Base-by-base conservation (phyloP, 2,113 vertebrate species). In the Thunnus thynnus region DNA sequence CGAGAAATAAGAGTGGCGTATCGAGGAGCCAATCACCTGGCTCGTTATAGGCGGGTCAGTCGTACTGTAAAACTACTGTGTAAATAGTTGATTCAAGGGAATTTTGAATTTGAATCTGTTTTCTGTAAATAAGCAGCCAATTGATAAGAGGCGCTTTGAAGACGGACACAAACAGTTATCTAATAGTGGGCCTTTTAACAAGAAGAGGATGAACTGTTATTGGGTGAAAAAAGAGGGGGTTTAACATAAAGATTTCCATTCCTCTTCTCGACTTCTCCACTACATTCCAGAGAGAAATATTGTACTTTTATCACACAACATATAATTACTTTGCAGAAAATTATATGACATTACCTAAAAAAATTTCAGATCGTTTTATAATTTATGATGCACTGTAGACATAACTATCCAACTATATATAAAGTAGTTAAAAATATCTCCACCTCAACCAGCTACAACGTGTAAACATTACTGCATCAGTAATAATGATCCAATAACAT, bases 71-170 rank as follows among this genome's bases (percentile, higher is more conserved):
- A 61, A 12, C 22, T 48, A 46, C 30, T 56, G 27, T 8, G n/a
- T 41, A 62, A 25, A 32, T 1, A 46, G 8, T 4, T n/a, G 44
- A 4, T 46, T 60, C 3, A 51, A 48, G 55, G 27, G 14, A 14
- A 30, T 87, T 88, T 90, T 84, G 72, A 92, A 93, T 93, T 93
- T 88, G 83, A 89, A 93, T 65, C 22, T 7, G 3, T 13, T 65
- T 44, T 58, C 80, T 76, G 66, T 82, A 74, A 88, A 88, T 71
- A 85, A 88, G 55, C 52, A 64, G 60, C 79, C 86, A 87, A 81
- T 84, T 88, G 85, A 84, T 32, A 83, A 85, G 55, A 22, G 18
- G 58, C 12, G 4, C 55, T 57, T 66, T 46, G 51, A 36, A 73
- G 86, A 84, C 13, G 6, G 74, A 3, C 76, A 82, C 27, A 56